These are phyloP conservation scores for Larimichthys polyactis DNA, from an alignment of 2,113 vertebrate species.

Conservation along the genomic window DNA sequence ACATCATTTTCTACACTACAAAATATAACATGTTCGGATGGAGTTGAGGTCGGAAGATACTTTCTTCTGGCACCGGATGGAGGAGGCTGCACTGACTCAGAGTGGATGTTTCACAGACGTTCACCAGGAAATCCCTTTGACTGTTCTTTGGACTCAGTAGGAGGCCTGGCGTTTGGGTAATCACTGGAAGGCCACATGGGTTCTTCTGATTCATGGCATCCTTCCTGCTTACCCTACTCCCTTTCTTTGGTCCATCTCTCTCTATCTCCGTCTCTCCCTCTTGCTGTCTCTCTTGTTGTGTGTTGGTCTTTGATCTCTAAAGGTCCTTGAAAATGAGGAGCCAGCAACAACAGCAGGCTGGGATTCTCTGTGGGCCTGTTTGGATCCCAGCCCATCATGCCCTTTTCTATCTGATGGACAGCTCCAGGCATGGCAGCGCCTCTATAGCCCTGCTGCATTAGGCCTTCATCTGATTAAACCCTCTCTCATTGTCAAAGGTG, in stretches of 20 bases:
- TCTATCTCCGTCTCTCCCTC: constrained; percentile 65
- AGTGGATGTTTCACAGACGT: constrained; percentile 75
- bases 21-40: constrained; percentile 70
- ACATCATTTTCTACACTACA: constrained; percentile 74
- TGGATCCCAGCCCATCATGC: constrained; percentile 83
- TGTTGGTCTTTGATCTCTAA: constrained; percentile 86
- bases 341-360: constrained; percentile 81
- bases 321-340: constrained; percentile 85
- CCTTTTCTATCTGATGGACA: constrained; percentile 83
- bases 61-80: constrained; percentile 72
- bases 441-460: constrained; percentile 69
- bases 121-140: constrained; percentile 80
- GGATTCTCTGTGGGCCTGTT: constrained; percentile 80
- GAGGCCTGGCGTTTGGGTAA: constrained; percentile 77
- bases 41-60: constrained; percentile 73
- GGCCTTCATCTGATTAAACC: constrained; percentile 76
- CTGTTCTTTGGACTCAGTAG: constrained; percentile 77
- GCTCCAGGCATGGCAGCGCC: constrained; percentile 76
- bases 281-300: constrained; percentile 79
- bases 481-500: constrained; percentile 71
- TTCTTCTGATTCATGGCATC: constrained; percentile 80
- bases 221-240: constrained; percentile 71
- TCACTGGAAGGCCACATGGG: constrained; percentile 79
- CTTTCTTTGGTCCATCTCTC: constrained; percentile 69
- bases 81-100: constrained; percentile 61